Conservation (phyloP, 1,140 invertebrate genomes). For the Scaptomyza pallida region DNA sequence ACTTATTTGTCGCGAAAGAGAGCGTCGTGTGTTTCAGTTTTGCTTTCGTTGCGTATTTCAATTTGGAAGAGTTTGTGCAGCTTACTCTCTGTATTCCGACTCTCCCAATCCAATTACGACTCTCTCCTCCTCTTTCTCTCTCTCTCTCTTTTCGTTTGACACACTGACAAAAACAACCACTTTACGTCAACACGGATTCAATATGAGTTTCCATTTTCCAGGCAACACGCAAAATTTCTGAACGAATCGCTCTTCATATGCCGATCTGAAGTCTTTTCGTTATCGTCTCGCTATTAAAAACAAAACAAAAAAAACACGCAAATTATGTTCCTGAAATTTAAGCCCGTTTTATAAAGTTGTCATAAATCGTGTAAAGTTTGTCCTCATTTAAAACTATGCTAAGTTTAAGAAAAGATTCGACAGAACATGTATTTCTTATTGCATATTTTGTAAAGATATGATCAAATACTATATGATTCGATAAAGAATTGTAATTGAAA, state of each 20-base stretch:
- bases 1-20: conserved; percentile 7
- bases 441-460: not conserved
- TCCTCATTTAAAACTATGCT: no score
- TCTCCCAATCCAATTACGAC: not conserved
- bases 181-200: conserved; percentile 60
- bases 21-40: conserved; percentile 58
- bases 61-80: conserved; percentile 42
- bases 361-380: no score
- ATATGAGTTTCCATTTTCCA: conserved; percentile 64
- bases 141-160: conserved; percentile 1
- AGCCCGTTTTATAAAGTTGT: no score
- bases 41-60: conserved; percentile 64
- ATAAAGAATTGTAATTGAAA: no score
- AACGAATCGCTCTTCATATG: not conserved
- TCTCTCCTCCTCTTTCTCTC: not conserved
- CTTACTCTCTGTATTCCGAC: conserved; percentile 13
- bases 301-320: no score
- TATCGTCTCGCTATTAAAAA: no score
- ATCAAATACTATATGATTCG: not conserved
- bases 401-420: no score
- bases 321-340: no score
- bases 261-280: not conserved
- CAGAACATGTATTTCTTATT: not conserved
- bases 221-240: conserved; percentile 13
- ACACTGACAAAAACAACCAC: conserved; percentile 66